Conservation (phyloP, 2,113 vertebrate genomes). For the Mugil cephalus region DNA sequence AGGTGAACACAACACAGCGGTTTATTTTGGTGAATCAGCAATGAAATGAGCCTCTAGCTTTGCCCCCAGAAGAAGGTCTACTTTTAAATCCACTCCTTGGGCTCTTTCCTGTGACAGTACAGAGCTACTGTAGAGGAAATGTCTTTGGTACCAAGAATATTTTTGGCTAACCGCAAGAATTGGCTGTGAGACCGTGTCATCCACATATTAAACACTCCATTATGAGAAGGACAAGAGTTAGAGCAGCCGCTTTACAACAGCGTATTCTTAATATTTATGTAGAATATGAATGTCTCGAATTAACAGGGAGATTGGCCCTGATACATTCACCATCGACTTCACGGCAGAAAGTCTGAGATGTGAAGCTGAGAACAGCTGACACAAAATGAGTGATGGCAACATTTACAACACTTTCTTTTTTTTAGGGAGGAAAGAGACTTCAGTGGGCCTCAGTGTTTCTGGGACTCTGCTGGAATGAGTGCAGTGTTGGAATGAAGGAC, state of each 20-base stretch:
- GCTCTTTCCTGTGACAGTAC: not conserved
- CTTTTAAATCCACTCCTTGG: constrained; percentile 15
- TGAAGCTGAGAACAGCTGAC: not conserved
- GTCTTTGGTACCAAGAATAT: not conserved
- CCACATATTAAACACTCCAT: not conserved
- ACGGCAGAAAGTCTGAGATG: not conserved
- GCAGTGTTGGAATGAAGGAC: constrained; percentile 19
- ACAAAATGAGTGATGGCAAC: constrained; percentile 7
- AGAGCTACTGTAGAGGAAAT: not conserved
- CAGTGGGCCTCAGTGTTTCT: constrained; percentile 27
- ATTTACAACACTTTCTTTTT: constrained; percentile 23
- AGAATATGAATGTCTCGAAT: not conserved
- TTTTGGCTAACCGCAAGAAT: constrained; percentile 13
- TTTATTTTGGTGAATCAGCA: constrained; percentile 43
- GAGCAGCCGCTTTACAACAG: not conserved
- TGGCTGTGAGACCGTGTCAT: not conserved
- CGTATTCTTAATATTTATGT: not conserved
- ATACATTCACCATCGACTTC: not conserved
- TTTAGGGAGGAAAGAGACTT: not conserved
- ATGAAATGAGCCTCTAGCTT: constrained; percentile 23
- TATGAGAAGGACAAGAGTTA: not conserved
- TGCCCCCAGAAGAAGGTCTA: not conserved
- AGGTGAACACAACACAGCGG: constrained; percentile 18
- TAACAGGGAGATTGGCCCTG: not conserved
- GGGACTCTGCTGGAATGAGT: constrained; percentile 39